A percentile compares a stretch with the other conserved stretches of the same genome.
These are phyloP conservation scores for Cyprinodon variegatus DNA, from an alignment of 2,113 vertebrate species.

Conservation along the genomic window DNA sequence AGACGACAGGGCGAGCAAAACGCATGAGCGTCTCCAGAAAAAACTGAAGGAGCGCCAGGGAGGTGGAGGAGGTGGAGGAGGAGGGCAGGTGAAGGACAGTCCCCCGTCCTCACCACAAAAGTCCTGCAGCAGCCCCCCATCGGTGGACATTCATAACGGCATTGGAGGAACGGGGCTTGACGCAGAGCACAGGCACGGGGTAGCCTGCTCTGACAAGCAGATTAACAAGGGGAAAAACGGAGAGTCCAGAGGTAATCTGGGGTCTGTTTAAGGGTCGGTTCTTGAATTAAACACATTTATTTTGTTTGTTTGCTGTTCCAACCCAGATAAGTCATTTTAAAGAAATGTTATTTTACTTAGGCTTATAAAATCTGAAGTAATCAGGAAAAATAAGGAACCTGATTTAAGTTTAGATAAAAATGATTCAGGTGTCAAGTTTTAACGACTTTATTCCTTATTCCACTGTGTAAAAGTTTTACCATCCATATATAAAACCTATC, in stretches of 20 bases:
- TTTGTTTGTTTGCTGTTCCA: background rate
- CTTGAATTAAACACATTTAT: background rate
- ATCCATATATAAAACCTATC: background rate
- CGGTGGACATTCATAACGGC: slow-evolving; percentile 86
- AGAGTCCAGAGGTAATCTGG: slow-evolving; percentile 76
- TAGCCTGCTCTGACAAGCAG: slow-evolving; percentile 76
- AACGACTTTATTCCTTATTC: no score
- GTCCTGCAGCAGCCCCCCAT: slow-evolving; percentile 79
- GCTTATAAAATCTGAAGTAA: background rate
- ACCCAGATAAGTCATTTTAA: background rate
- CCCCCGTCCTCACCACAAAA: slow-evolving; percentile 92
- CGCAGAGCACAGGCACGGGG: slow-evolving; percentile 77
- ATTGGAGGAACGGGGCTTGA: slow-evolving; percentile 80
- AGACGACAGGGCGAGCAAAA: slow-evolving; percentile 95
- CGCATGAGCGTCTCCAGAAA: slow-evolving; percentile 94
- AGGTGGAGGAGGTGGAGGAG: slow-evolving; percentile 69
- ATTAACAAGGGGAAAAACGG: slow-evolving; percentile 78
- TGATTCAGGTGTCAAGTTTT: no score
- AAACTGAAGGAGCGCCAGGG: slow-evolving; percentile 93
- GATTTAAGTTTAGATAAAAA: no score
- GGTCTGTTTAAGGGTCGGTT: slow-evolving; percentile 60
- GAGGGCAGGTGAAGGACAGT: slow-evolving; percentile 88
- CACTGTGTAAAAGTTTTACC: no score
- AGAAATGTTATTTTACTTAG: background rate
- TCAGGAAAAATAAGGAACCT: background rate